phyloP scores from a whole-genome alignment of 2,797 vertebrate genomes.

The Arrhamphus sclerolepis region DNA sequence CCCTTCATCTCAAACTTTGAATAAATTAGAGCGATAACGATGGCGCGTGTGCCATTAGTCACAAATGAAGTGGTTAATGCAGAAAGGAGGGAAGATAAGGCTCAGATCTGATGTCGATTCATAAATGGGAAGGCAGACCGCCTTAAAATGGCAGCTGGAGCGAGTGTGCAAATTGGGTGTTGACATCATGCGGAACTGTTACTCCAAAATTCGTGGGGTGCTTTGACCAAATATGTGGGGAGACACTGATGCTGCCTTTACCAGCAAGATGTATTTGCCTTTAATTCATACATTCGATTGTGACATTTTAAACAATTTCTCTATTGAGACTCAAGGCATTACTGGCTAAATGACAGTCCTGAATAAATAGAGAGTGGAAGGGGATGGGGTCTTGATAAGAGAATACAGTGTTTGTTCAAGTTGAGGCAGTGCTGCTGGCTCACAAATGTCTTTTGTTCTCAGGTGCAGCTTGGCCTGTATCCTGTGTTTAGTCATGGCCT shows the following conservation, averaged over 20 bases:
- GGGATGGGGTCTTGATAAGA: slow-evolving; percentile 61
- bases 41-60: slow-evolving; percentile 78
- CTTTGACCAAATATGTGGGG: slow-evolving; percentile 68
- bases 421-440: slow-evolving; percentile 56
- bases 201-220: slow-evolving; percentile 70
- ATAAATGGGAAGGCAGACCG: slow-evolving; percentile 71
- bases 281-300: slow-evolving; percentile 69
- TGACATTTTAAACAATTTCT: slow-evolving; percentile 67
- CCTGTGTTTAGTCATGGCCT: slow-evolving; percentile 54
- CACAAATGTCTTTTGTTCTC: slow-evolving; percentile 53
- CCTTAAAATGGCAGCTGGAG: slow-evolving; percentile 74
- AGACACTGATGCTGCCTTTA: slow-evolving; percentile 59
- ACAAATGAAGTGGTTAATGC: slow-evolving; percentile 84
- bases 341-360: slow-evolving; percentile 62
- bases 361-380: slow-evolving; percentile 61
- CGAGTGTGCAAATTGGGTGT: slow-evolving; percentile 77
- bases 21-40: slow-evolving; percentile 82
- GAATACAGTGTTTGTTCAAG: slow-evolving; percentile 73
- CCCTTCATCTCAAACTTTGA: slow-evolving; percentile 80
- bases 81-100: slow-evolving; percentile 68
- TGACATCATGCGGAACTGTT: slow-evolving; percentile 69
- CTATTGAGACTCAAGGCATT: slow-evolving; percentile 58
- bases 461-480: slow-evolving; percentile 49
- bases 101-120: slow-evolving; percentile 76
- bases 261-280: slow-evolving; percentile 72